phyloP scores from a whole-genome alignment of 1,140 invertebrate species.

The Procambarus clarkii region DNA sequence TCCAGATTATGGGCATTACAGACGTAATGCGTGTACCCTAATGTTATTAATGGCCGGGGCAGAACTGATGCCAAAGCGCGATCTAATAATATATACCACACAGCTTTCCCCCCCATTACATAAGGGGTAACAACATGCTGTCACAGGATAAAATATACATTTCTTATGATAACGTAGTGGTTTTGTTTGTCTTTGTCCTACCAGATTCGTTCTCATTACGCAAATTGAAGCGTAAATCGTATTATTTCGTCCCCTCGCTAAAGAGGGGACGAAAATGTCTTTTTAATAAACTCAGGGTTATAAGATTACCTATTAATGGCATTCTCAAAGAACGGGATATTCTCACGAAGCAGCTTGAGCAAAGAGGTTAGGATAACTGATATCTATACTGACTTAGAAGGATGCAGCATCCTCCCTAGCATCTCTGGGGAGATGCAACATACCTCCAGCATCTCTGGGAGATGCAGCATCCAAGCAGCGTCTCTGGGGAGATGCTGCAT shows the following conservation, averaged over 20 bases:
- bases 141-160: background rate
- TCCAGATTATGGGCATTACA: background rate
- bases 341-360: too few relatives aligned
- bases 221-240: background rate
- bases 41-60: slow-evolving; percentile 9
- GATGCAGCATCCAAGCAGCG: too few relatives aligned
- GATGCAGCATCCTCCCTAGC: too few relatives aligned
- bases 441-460: too few relatives aligned
- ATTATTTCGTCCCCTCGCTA: background rate
- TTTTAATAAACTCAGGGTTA: background rate
- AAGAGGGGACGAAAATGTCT: background rate
- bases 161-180: background rate
- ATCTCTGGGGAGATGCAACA: too few relatives aligned
- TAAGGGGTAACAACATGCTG: background rate
- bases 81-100: slow-evolving; percentile 4
- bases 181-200: background rate
- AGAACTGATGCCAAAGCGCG: background rate
- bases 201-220: background rate
- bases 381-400: too few relatives aligned
- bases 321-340: background rate
- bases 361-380: too few relatives aligned
- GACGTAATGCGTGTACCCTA: background rate
- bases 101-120: slow-evolving; percentile 7
- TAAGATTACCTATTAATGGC: background rate
- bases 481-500: too few relatives aligned